phyloP scores from a whole-genome alignment of 2,888 invertebrate genomes.

The Hedya salicella region DNA sequence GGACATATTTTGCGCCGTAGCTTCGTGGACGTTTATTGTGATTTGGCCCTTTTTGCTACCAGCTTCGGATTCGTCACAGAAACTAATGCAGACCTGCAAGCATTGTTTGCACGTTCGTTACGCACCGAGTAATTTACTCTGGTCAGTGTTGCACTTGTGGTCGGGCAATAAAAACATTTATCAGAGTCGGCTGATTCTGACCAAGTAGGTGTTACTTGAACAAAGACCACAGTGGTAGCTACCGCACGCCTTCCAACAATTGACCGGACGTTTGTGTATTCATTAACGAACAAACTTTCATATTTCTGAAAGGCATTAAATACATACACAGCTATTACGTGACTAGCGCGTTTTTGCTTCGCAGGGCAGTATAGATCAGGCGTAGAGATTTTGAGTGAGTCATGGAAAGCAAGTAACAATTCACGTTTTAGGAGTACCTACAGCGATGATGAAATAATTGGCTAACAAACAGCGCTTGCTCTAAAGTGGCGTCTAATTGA shows the following conservation, averaged over 20 bases:
- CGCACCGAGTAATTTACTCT: constrained; percentile 74
- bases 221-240: constrained; percentile 70
- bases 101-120: constrained; percentile 75
- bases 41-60: constrained; percentile 53
- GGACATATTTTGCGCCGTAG: constrained; percentile 72
- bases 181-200: constrained; percentile 56
- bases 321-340: not conserved
- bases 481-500: constrained; percentile 28
- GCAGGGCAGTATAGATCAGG: constrained; percentile 26
- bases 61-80: constrained; percentile 71
- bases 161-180: constrained; percentile 70
- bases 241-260: constrained; percentile 59
- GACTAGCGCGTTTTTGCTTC: not conserved
- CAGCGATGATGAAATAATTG: constrained; percentile 41
- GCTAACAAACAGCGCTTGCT: constrained; percentile 33
- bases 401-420: constrained; percentile 41
- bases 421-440: constrained; percentile 40
- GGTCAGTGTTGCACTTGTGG: constrained; percentile 71
- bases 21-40: constrained; percentile 50
- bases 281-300: constrained; percentile 47
- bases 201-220: constrained; percentile 67
- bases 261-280: constrained; percentile 57
- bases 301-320: constrained; percentile 44
- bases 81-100: constrained; percentile 61
- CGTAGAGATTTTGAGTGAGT: constrained; percentile 42